phyloP scores from a whole-genome alignment of 2,113 vertebrate genomes.

The Cheilinus undulatus region DNA sequence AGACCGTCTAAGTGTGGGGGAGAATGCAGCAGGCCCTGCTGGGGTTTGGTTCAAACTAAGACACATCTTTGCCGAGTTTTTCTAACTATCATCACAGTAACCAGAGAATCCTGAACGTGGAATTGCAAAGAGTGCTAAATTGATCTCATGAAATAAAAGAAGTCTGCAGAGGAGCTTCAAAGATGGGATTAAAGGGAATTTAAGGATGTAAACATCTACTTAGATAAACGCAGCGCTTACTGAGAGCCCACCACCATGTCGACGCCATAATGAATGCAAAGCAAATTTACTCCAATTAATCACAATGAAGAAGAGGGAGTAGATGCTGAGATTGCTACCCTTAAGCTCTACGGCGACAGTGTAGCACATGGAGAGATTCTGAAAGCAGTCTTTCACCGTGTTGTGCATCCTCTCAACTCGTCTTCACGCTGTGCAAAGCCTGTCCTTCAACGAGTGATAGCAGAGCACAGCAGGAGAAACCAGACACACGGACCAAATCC shows the following conservation, averaged over 20 bases:
- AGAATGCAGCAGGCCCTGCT: slow-evolving; percentile 26
- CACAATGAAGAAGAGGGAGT: not conserved
- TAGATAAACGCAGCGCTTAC: slow-evolving; percentile 8
- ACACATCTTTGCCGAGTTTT: slow-evolving; percentile 13
- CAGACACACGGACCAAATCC: slow-evolving; percentile 2
- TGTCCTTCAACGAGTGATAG: slow-evolving; percentile 42
- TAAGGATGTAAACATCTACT: slow-evolving; percentile 15
- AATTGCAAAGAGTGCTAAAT: not conserved
- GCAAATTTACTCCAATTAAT: not conserved
- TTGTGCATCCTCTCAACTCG: slow-evolving; percentile 1
- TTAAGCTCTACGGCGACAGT: slow-evolving; percentile 17
- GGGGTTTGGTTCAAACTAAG: slow-evolving; percentile 36
- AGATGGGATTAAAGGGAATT: slow-evolving; percentile 26
- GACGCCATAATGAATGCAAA: not conserved
- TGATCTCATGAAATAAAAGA: slow-evolving; percentile 23
- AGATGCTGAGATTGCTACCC: not conserved
- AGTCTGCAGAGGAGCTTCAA: not conserved
- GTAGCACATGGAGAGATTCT: slow-evolving; percentile 21
- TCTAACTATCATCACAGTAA: not conserved
- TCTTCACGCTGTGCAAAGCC: slow-evolving; percentile 24
- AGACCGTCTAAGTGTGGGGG: slow-evolving; percentile 38
- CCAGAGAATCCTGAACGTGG: not conserved
- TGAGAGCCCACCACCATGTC: not conserved
- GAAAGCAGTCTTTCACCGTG: slow-evolving; percentile 13
- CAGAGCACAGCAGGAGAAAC: slow-evolving; percentile 19